Evolutionary conservation across 2,797 vertebrate species (phyloP), one percentile per base, ranked within the genome.

Genomic region (Danio albolineatus): DNA sequence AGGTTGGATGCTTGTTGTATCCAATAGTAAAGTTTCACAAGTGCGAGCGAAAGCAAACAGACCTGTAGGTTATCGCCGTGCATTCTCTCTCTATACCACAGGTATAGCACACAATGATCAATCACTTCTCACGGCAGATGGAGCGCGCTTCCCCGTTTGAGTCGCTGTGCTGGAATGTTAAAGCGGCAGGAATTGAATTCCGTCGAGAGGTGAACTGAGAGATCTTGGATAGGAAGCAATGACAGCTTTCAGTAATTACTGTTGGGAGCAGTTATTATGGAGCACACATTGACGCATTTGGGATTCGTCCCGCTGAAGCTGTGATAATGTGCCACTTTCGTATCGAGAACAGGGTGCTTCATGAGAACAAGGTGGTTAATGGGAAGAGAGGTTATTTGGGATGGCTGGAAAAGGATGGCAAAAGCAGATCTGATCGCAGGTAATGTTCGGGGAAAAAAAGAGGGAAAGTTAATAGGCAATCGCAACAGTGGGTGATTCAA

Each of bases 181-280:
- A 66, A 73, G 71, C 43, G 28, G 19, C 51, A 70, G 43, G 60
- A 80, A 73, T 57, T 71, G 57, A 81, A 83, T 57, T 82, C 51
- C 57, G 28, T 56, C 46, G 73, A 77, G 79, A 74, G 78, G 57
- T 83, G 71, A 83, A 57, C 51, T 19, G 70, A 75, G 69, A 49
- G 49, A 81, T 78, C 44, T 41, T 66, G 82, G 82, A 83, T 67
- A 46, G 5, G 19, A 83, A 76, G 65, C 73, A 19, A 56, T 79
- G 79, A 82, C 61, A 62, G 69, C 67, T 74, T 83, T 83, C 82
- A 57, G 80, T 84, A 82, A 84, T 86, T 84, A 84, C 85, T 66
- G 51, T 28, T 77, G 76, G 71, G 69, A 69, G 71, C 64, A 79
- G 73, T 85, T 73, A 78, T 76, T 71, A 80, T 73, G 38, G 72